Evolutionary conservation across 2,113 vertebrate genomes (phyloP), one percentile per base, ranked within the genome.

Genomic region (Indicator indicator): DNA sequence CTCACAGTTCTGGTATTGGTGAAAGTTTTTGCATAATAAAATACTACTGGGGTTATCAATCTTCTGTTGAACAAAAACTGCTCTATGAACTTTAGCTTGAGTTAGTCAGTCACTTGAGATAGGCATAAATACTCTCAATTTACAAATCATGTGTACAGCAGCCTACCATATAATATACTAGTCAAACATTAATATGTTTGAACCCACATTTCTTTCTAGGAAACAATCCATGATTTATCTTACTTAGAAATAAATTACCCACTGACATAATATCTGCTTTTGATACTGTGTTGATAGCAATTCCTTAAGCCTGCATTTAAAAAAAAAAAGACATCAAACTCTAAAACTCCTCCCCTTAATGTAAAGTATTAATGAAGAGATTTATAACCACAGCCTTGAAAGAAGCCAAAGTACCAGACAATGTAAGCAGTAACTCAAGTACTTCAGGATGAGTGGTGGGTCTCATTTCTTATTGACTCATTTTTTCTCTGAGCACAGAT

Each of bases 291-390:
- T 84, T 89, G 68, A 60, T 76, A 88, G 79, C 70, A 91, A 86
- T 86, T 93, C 68, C 86, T 86, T 62, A 86, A 88, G 44, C 23
- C 13, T 62, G 55, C 74, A 88, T 81, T 83, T 89, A 32, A 90
- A 80, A 79, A 76, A 88, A 44, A 44, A 14, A 36, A 36, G 32
- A 80, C 33, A 86, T 90, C 2, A 19, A 88, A 80, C 21, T 54
- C 33, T 78, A 86, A 89, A 76, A 85, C 3, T 18, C 14, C 15
- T 93, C 86, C 68, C 86, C 69, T 81, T 81, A 68, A 62, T 83
- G 17, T 33, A 82, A 72, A 88, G 55, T 33, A 83, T 87, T 93
- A 95, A 93, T 86, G 27, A 83, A 91, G 44, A 89, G 60, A 78
- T 94, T 94, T 94, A 80, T 71, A 90, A 83, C 38, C 11, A 44